Conservation (phyloP, 2,888 invertebrate genomes). For the Heliconius ethilla region DNA sequence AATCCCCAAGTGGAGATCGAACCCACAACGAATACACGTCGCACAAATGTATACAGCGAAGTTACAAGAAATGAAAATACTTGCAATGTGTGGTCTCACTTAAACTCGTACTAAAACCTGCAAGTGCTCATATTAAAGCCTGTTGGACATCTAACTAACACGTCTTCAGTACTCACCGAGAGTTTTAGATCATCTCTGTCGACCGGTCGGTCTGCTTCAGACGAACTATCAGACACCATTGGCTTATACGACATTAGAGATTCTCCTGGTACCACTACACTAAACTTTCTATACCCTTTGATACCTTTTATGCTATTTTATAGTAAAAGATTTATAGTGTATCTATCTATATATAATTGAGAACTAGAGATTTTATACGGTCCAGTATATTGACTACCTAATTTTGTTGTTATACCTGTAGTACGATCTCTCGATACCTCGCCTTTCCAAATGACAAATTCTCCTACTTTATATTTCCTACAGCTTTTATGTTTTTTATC, state of each 20-base stretch:
- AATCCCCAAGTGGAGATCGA: too few relatives aligned
- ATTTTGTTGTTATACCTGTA: slow-evolving; percentile 29
- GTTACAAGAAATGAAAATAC: too few relatives aligned
- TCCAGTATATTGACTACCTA: slow-evolving; percentile 31
- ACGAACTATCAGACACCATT: slow-evolving; percentile 25
- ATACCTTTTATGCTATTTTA: slow-evolving; percentile 38
- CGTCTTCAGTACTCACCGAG: too few relatives aligned
- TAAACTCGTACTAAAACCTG: too few relatives aligned
- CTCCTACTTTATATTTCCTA: slow-evolving; percentile 37
- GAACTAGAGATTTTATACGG: slow-evolving; percentile 38
- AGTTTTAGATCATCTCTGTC: slow-evolving; percentile 26
- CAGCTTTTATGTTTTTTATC: slow-evolving; percentile 37
- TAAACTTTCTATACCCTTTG: slow-evolving; percentile 34
- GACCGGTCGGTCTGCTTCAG: slow-evolving; percentile 38
- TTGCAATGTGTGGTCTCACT: too few relatives aligned
- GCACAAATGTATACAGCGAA: too few relatives aligned
- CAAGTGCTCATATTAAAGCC: too few relatives aligned
- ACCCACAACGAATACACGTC: too few relatives aligned
- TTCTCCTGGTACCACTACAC: slow-evolving; percentile 22
- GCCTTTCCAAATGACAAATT: slow-evolving; percentile 32
- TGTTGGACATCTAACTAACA: too few relatives aligned
- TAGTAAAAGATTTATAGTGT: too few relatives aligned
- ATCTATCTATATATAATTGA: slow-evolving; percentile 33
- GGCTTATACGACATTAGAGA: not conserved
- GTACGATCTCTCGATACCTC: slow-evolving; percentile 24